Conservation (phyloP, 2,113 vertebrate species). For the Grammomys surdaster region DNA sequence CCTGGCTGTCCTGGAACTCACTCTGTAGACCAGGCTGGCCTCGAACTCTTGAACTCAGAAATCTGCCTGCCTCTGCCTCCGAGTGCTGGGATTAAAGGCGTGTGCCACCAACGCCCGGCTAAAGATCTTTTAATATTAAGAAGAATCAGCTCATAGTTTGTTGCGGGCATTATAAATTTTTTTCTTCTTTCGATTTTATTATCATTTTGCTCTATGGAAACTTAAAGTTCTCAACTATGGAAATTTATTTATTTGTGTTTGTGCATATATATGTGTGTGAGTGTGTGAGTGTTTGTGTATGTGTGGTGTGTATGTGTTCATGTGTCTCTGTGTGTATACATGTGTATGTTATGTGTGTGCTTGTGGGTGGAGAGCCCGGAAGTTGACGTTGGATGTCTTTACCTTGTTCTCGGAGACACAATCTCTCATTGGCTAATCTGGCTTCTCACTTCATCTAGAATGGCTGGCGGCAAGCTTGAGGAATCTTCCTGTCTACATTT, state of each 20-base stretch:
- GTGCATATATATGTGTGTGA: neutral
- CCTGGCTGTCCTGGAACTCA: too few species aligned
- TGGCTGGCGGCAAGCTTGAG: neutral
- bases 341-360: neutral
- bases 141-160: neutral
- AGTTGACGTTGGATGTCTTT: neutral
- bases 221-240: neutral
- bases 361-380: neutral
- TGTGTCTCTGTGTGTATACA: neutral
- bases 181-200: slow-evolving; percentile 28
- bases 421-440: neutral
- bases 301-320: neutral
- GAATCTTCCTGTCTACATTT: neutral
- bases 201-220: neutral
- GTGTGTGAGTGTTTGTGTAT: neutral
- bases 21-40: neutral
- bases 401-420: neutral
- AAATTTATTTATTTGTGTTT: neutral
- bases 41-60: neutral
- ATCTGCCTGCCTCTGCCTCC: neutral
- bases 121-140: neutral
- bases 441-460: neutral
- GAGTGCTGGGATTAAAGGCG: neutral
- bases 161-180: neutral
- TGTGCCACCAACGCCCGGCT: neutral